Evolutionary conservation across 2,888 invertebrate species (phyloP), one percentile per base, ranked within the genome.

Genomic region (Lasioglossum villosulum): DNA sequence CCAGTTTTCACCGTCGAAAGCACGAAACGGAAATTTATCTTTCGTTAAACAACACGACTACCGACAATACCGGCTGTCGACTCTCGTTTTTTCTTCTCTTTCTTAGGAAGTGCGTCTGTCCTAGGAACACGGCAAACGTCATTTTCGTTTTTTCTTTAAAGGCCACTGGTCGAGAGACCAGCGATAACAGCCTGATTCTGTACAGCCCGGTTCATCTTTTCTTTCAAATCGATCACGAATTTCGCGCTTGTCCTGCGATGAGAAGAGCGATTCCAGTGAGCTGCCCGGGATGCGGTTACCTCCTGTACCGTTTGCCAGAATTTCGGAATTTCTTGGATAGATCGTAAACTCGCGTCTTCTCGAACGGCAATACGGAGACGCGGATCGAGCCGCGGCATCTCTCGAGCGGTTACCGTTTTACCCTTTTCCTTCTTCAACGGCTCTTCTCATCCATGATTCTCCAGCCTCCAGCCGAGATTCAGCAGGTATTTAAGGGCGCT

Each of bases 401-500:
- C 82, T 84, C 79, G 78, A 71, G 74, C 78, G 80, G 80, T 80
- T 86, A 48, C 81, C 71, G 78, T 84, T 75, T 42, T 48, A 68
- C 76, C 70, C 19, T 34, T 80, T 76, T 81, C 81, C 84, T 75
- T 77, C 78, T 80, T 68, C 82, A 71, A 37, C 70, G 75, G 52
- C 56, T 82, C 75, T 75, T 79, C 86, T 76, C 78, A 75, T 83
- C 80, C 78, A 79, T 86, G 84, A 85, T 82, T 88, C 88, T 82
- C 80, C 83, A 78, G 82, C 84, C 78, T 86, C 82, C n/a, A n/a
- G 81, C 74, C 81, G 87, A 90, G 86, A 91, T 90, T 89, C 87
- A 80, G 80, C 87, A 80, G 87, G 90, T 86, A 91, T 90, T 91
- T 91, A 87, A 91, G 83, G 89, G 90, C 83, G 86, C 87, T 87